A percentile compares a stretch with the other conserved stretches of the same genome.
These are phyloP conservation scores for Polyommatus iphigenia DNA, from an alignment of 2,888 invertebrate species.

Conservation along the genomic window DNA sequence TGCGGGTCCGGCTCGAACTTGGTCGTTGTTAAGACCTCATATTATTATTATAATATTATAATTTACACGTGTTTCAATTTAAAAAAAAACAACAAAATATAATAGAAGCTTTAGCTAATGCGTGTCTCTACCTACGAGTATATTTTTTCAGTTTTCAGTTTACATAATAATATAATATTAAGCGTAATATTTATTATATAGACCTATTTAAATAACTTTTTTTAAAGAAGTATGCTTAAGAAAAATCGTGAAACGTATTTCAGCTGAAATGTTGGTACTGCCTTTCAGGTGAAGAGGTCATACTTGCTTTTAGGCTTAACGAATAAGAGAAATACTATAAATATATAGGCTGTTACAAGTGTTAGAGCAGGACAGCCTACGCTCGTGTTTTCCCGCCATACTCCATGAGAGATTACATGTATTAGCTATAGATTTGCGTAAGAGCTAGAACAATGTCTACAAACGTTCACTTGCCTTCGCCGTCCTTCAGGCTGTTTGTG, in stretches of 20 bases:
- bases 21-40: too few species aligned
- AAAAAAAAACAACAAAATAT: too few species aligned
- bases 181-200: too few species aligned
- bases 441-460: slow-evolving; percentile 28
- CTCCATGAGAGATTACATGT: slow-evolving; percentile 9
- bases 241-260: neutral
- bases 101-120: too few species aligned
- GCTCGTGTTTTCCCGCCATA: neutral
- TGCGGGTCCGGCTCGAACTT: too few species aligned
- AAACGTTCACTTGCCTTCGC: slow-evolving; percentile 28
- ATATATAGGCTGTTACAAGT: neutral
- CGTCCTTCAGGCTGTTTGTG: slow-evolving; percentile 26
- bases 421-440: slow-evolving; percentile 28
- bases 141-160: too few species aligned
- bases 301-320: too few species aligned
- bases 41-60: too few species aligned
- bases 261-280: neutral
- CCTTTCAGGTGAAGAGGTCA: too few species aligned
- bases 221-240: neutral
- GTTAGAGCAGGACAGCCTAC: neutral
- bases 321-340: neutral
- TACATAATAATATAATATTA: too few species aligned
- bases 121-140: too few species aligned
- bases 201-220: neutral
- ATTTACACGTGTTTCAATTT: too few species aligned